Evolutionary conservation across 2,113 vertebrate species (phyloP).

Genomic region (Acinonyx jubatus): DNA sequence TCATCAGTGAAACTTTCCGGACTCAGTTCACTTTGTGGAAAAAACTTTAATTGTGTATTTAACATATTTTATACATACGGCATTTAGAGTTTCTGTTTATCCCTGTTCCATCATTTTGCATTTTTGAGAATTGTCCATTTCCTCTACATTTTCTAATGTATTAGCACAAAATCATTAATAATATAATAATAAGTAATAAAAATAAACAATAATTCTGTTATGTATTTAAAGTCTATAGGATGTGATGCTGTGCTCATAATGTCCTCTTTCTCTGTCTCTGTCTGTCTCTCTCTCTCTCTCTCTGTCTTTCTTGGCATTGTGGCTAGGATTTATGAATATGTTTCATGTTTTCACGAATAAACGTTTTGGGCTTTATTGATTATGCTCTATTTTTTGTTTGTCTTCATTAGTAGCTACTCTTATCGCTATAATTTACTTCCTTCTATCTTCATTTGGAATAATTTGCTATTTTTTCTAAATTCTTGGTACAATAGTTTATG

Average conservation of each 20-base stretch:
- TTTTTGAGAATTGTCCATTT: not conserved
- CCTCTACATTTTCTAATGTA: not conserved
- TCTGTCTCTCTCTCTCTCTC: not conserved
- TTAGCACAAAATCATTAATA: too few species aligned
- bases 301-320: accelerated
- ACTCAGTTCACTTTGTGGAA: not conserved
- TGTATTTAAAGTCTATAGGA: not conserved
- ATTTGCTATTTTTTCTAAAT: not conserved
- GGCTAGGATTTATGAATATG: not conserved
- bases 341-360: not conserved
- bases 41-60: not conserved
- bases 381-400: not conserved
- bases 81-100: not conserved
- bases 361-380: not conserved
- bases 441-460: not conserved
- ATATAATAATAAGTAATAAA: not conserved
- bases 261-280: not conserved
- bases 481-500: too few species aligned
- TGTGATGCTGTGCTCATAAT: not conserved
- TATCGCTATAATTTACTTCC: not conserved
- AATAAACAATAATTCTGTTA: not conserved
- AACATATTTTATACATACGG: not conserved
- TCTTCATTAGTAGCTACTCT: not conserved
- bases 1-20: not conserved
- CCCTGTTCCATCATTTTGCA: not conserved